Conservation (phyloP, 2,797 vertebrate genomes). For the Spinus olivaceus region DNA sequence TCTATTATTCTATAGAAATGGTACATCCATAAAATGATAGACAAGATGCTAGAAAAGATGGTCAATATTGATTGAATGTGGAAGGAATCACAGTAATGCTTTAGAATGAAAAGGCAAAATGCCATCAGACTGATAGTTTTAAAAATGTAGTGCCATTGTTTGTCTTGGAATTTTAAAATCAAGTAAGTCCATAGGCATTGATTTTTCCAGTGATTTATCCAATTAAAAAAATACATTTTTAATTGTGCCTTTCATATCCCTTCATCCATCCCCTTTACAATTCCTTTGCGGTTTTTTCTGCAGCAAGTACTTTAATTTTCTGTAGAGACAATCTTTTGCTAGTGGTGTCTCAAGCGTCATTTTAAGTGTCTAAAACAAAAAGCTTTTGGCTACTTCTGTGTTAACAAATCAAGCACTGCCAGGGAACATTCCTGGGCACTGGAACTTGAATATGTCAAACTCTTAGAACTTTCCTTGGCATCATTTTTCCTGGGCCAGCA, state of each 20-base stretch:
- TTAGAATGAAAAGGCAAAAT: background rate
- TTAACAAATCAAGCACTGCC: background rate
- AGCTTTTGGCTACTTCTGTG: background rate
- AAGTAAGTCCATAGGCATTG: background rate
- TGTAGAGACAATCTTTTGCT: background rate
- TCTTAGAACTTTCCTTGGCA: background rate
- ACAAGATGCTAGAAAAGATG: background rate
- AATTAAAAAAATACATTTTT: background rate
- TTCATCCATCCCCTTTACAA: background rate
- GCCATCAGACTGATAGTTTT: background rate
- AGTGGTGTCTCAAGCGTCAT: background rate
- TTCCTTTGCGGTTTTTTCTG: background rate
- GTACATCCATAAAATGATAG: background rate
- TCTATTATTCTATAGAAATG: background rate
- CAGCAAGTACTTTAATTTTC: background rate
- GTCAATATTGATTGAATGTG: background rate
- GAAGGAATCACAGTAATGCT: background rate
- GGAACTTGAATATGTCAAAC: background rate
- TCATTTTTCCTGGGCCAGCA: background rate
- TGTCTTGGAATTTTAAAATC: background rate
- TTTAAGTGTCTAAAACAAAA: background rate
- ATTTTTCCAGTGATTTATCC: background rate
- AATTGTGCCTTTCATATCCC: background rate
- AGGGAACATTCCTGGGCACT: background rate
- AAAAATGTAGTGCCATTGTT: background rate